A percentile compares a stretch with the other conserved stretches of the same genome.
Conservation (phyloP, 1,140 invertebrate genomes). For the Lucilia sericata region DNA sequence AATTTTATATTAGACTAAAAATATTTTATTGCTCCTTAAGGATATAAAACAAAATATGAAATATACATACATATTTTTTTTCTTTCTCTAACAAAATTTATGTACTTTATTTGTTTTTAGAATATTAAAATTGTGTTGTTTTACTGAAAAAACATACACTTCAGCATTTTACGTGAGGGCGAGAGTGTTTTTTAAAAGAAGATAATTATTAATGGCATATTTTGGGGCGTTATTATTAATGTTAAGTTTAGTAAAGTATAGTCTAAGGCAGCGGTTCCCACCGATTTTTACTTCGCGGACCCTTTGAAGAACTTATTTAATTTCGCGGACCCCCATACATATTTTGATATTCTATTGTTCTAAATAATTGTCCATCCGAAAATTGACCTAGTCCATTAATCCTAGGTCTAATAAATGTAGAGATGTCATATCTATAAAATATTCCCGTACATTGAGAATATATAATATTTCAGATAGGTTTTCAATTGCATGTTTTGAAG, state of each 20-base stretch:
- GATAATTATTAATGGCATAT: background rate
- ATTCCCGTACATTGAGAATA: too few species aligned
- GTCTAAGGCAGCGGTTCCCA: too few species aligned
- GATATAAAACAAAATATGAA: background rate
- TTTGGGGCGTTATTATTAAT: background rate
- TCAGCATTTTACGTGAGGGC: background rate
- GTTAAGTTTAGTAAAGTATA: background rate
- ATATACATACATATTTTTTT: background rate
- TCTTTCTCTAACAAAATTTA: background rate
- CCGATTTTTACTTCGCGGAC: too few species aligned
- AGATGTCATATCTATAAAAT: too few species aligned
- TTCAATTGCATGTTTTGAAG: too few species aligned
- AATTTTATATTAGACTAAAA: background rate
- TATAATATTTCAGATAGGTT: too few species aligned
- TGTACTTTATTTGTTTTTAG: background rate
- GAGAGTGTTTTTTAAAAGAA: background rate
- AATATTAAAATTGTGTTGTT: background rate
- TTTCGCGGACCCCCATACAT: too few species aligned
- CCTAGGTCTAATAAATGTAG: too few species aligned
- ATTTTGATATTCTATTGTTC: too few species aligned
- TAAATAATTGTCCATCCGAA: too few species aligned
- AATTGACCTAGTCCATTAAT: too few species aligned
- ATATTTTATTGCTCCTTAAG: slow-evolving; percentile 8
- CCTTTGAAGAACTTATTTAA: too few species aligned
- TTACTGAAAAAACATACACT: background rate